Evolutionary conservation across 2,888 invertebrate genomes (phyloP).

Genomic region (Dasypogon diadema): DNA sequence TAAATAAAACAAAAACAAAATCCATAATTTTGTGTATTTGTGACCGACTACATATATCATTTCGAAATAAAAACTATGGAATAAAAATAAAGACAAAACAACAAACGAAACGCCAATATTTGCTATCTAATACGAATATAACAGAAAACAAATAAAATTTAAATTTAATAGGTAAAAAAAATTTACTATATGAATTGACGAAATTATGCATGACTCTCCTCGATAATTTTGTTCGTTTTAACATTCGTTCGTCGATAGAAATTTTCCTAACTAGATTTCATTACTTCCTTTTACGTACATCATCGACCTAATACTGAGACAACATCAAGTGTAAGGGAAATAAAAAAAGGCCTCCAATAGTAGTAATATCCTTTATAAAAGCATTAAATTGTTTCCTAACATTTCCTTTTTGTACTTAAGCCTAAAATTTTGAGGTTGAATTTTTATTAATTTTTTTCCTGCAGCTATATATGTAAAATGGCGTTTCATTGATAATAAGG

Average conservation of each 20-base stretch:
- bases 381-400: conserved; percentile 34
- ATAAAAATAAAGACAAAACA: conserved; percentile 54
- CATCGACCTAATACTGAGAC: conserved; percentile 20
- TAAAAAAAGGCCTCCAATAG: conserved; percentile 33
- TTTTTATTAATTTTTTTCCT: conserved; percentile 21
- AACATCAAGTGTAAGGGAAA: background rate
- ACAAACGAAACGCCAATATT: conserved; percentile 55
- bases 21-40: conserved; percentile 50
- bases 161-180: conserved; percentile 17
- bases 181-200: conserved; percentile 6
- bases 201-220: background rate
- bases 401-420: conserved; percentile 43
- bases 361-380: conserved; percentile 34
- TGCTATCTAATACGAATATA: conserved; percentile 39
- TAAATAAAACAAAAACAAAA: conserved; percentile 9
- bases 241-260: background rate
- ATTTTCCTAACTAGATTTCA: background rate
- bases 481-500: conserved; percentile 45
- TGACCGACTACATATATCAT: conserved; percentile 54
- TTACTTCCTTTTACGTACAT: background rate
- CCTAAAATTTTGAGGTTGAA: conserved; percentile 34
- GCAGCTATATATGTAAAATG: conserved; percentile 23
- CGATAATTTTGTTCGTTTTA: conserved; percentile 8
- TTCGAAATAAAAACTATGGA: conserved; percentile 54
- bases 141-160: conserved; percentile 50